Base-by-base conservation (phyloP, 2,797 vertebrate genomes). In the Phoxinus dragarum region DNA sequence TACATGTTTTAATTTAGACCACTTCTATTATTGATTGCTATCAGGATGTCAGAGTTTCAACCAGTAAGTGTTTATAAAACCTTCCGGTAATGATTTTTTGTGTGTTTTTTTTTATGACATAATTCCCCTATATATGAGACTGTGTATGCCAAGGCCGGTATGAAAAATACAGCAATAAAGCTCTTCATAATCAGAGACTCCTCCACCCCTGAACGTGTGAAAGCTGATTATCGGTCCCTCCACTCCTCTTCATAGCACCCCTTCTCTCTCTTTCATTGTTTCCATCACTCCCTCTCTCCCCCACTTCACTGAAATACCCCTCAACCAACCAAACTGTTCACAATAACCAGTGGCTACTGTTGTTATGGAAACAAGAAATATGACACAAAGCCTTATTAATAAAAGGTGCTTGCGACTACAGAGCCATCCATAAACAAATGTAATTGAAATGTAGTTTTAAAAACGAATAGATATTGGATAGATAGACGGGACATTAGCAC, bases 321-420 rank as follows among this genome's bases (percentile, higher is more conserved):
- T 88, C 84, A 84, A 88, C 89, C 87, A 90, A 87, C 86, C 87
- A 82, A 88, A 89, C 88, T 89, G 86, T 87, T 84, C 85, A 86
- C 86, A 85, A 88, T 90, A 86, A 94, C 91, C 88, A 91, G 93
- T 93, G 93, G 94, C 94, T 89, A 91, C 93, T 93, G 95, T 96
- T 95, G 95, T 96, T 95, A 96, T 96, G 95, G 95, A 95, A 96
- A 96, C 95, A 90, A 92, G 94, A 92, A 90, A 91, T 90, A 91
- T 93, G 93, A 94, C 94, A 95, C 94, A 95, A 95, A 94, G 94
- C 93, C 93, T 91, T 84, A 88, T 88, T 90, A 89, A 94, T 94
- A 93, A 94, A 93, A 91, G 90, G 69, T 88, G 67, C 85, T 82
- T 74, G 83, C 31, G 79, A 84, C 88, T 72, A 78, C 23, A 84